A percentile compares a stretch with the other conserved stretches of the same genome.
phyloP scores from a whole-genome alignment of 2,888 invertebrate genomes.

The Agriopis leucophaearia region DNA sequence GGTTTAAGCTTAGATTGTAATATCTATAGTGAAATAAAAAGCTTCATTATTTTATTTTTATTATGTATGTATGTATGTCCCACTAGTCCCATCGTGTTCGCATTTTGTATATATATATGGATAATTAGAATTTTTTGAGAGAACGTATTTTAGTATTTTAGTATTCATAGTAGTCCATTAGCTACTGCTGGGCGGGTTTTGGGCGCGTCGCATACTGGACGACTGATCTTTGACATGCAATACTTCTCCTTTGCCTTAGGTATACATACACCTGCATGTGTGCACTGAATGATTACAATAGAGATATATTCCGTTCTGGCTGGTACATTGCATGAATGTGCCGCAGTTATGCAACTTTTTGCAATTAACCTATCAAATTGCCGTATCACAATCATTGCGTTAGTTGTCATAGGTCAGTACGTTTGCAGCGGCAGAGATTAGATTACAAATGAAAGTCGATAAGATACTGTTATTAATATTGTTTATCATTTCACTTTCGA shows the following conservation, averaged over 20 bases:
- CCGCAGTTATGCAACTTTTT: slow-evolving; percentile 68
- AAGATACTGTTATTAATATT: slow-evolving; percentile 54
- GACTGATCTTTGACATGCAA: too few species aligned
- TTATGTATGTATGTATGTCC: too few species aligned
- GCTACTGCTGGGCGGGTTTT: neutral
- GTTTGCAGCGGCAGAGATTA: slow-evolving; percentile 70
- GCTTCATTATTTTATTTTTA: too few species aligned
- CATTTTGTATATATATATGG: too few species aligned
- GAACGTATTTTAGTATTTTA: too few species aligned
- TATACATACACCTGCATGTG: too few species aligned
- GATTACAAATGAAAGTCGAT: slow-evolving; percentile 68
- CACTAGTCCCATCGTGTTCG: too few species aligned
- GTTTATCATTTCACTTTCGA: slow-evolving; percentile 41
- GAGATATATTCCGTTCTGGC: slow-evolving; percentile 39
- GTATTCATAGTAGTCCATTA: neutral
- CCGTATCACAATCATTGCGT: slow-evolving; percentile 61
- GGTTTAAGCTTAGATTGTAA: too few species aligned
- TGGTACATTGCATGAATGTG: slow-evolving; percentile 31
- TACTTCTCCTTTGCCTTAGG: too few species aligned
- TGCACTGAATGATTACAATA: neutral
- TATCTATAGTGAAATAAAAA: too few species aligned
- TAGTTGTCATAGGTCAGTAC: slow-evolving; percentile 80
- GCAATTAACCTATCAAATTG: slow-evolving; percentile 63
- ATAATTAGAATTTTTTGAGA: too few species aligned
- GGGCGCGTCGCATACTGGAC: neutral